Percentiles rank a stretch among this genome's conserved stretches.
Evolutionary conservation across 2,113 vertebrate genomes (phyloP).

Genomic region (Ciconia maguari): DNA sequence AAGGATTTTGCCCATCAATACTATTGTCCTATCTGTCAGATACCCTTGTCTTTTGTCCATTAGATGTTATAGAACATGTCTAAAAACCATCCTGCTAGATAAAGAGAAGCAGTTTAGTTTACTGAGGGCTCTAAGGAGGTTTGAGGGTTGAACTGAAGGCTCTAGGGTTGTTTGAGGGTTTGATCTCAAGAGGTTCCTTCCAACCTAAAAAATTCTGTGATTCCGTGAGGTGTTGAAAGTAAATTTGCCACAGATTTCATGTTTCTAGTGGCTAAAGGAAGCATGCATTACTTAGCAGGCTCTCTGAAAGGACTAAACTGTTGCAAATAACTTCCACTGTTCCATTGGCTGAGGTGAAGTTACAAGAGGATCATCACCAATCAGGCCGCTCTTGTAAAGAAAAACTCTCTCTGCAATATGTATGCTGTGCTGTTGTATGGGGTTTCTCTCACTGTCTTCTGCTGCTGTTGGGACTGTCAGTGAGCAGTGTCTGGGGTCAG

Average conservation of each 20-base stretch:
- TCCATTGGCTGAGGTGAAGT: background rate
- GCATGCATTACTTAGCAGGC: background rate
- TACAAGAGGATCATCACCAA: background rate
- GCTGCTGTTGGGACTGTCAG: background rate
- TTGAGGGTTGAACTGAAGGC: background rate
- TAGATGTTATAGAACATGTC: fast-evolving
- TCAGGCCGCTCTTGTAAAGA: background rate
- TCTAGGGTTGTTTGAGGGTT: background rate
- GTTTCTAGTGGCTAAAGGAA: background rate
- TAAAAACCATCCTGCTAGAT: fast-evolving
- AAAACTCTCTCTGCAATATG: background rate
- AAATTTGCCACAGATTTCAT: background rate
- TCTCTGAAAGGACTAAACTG: background rate
- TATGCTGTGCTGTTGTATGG: background rate
- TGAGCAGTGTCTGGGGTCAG: background rate
- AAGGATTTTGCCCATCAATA: background rate
- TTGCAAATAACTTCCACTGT: background rate
- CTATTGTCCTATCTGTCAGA: background rate
- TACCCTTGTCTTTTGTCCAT: background rate
- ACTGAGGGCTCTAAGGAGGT: background rate
- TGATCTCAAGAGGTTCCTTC: background rate
- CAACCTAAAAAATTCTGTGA: background rate
- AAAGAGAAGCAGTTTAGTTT: background rate
- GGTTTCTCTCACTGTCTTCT: background rate
- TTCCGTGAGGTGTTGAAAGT: background rate